phyloP scores from a whole-genome alignment of 2,113 vertebrate genomes.

The Mungos mungo region DNA sequence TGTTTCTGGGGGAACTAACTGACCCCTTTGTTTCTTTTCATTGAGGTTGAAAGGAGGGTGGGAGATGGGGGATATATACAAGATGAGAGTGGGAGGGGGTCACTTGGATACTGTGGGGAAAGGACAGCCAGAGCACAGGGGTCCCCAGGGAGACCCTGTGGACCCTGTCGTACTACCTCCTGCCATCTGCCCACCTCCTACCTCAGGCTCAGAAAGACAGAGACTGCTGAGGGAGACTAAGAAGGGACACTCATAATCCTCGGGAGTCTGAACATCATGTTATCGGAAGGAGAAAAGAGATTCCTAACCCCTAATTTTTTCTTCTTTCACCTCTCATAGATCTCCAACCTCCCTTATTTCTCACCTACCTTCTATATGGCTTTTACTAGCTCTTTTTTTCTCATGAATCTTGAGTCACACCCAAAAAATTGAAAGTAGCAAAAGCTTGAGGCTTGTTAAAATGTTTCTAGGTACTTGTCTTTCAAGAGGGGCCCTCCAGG shows the following conservation, averaged over 20 bases:
- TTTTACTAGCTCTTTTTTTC: background rate
- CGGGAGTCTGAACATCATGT: background rate
- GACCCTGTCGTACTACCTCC: background rate
- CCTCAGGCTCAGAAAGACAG: background rate
- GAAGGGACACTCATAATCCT: background rate
- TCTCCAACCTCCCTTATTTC: background rate
- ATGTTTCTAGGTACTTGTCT: conserved; percentile 16
- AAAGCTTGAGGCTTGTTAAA: background rate
- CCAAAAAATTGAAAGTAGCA: background rate
- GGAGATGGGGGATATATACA: background rate
- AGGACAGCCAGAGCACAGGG: background rate
- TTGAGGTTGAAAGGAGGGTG: background rate
- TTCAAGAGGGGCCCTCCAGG: background rate
- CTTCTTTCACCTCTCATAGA: background rate
- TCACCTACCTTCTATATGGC: background rate
- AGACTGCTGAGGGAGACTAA: background rate
- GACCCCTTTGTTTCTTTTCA: background rate
- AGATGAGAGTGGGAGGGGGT: background rate
- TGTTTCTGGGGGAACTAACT: background rate
- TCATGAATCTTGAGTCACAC: background rate
- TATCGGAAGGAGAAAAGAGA: background rate
- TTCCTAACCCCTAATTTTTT: background rate
- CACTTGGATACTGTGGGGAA: background rate
- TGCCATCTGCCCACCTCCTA: background rate
- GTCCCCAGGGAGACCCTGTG: background rate